phyloP scores from a whole-genome alignment of 2,113 vertebrate genomes.

The Sylvia atricapilla region DNA sequence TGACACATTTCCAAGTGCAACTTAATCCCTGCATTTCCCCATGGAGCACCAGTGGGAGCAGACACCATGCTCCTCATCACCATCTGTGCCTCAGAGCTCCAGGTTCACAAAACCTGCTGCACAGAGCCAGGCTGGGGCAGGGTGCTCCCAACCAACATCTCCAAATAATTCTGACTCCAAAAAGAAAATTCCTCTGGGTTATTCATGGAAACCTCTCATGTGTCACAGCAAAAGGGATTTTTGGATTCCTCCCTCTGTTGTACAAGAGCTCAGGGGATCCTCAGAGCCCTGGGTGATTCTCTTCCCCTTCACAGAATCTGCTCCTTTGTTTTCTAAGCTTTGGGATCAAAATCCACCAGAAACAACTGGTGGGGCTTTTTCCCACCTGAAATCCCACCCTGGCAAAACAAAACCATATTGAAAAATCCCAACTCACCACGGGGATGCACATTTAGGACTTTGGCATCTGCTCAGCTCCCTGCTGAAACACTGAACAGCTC shows the following conservation, averaged over 20 bases:
- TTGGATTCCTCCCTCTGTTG: not conserved
- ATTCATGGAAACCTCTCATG: not conserved
- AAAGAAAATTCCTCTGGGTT: not conserved
- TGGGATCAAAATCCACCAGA: not conserved
- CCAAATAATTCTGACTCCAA: not conserved
- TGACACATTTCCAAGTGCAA: not conserved
- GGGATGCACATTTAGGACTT: not conserved
- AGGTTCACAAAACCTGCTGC: not conserved
- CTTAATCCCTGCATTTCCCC: not conserved
- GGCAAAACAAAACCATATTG: not conserved
- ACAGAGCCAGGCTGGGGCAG: not conserved
- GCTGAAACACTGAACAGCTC: not conserved
- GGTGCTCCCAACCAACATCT: not conserved
- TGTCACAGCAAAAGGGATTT: not conserved
- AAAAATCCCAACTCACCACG: not conserved
- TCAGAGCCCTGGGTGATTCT: not conserved
- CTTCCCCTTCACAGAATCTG: not conserved
- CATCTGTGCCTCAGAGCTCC: not conserved
- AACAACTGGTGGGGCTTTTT: rapidly evolving
- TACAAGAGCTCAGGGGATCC: not conserved
- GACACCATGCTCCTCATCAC: rapidly evolving
- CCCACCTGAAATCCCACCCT: not conserved
- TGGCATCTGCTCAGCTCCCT: not conserved
- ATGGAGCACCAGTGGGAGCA: not conserved
- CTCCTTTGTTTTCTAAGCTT: not conserved